These are phyloP conservation scores for Cryptomyrus ogoouensis DNA, from an alignment of 2,113 vertebrate species.

Conservation along the genomic window DNA sequence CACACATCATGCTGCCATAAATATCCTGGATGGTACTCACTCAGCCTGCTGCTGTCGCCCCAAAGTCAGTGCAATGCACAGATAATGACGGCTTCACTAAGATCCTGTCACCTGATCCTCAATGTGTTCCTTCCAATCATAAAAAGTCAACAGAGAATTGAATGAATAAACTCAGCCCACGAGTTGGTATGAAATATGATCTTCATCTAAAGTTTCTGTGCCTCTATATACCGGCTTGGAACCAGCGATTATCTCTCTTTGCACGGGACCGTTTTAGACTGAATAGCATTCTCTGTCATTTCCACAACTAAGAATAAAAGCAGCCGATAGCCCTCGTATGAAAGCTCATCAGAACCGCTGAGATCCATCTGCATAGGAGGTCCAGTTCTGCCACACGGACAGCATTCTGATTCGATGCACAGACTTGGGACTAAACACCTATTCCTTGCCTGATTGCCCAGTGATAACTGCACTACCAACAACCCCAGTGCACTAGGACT, in stretches of 20 bases:
- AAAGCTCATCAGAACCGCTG: not conserved
- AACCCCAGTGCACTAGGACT: not conserved
- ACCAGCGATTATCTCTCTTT: not conserved
- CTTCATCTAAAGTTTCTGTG: not conserved
- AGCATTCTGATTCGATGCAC: not conserved
- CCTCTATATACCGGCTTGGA: not conserved
- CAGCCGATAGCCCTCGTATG: not conserved
- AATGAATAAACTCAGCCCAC: not conserved
- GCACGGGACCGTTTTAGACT: not conserved
- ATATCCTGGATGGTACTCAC: not conserved
- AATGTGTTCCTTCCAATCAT: not conserved
- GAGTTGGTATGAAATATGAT: not conserved
- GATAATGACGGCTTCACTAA: not conserved
- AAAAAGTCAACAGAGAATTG: not conserved
- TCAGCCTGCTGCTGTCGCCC: not conserved
- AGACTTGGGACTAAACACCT: not conserved
- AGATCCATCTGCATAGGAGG: not conserved
- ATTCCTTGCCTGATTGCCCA: not conserved
- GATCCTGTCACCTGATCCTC: not conserved
- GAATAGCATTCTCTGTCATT: not conserved
- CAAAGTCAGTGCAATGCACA: not conserved
- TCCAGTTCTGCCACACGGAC: not conserved
- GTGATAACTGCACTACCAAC: not conserved
- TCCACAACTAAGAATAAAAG: not conserved
- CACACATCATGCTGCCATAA: not conserved